Evolutionary conservation across 2,113 vertebrate species (phyloP), one percentile per base, ranked within the genome.

Genomic region (Callospermophilus lateralis): DNA sequence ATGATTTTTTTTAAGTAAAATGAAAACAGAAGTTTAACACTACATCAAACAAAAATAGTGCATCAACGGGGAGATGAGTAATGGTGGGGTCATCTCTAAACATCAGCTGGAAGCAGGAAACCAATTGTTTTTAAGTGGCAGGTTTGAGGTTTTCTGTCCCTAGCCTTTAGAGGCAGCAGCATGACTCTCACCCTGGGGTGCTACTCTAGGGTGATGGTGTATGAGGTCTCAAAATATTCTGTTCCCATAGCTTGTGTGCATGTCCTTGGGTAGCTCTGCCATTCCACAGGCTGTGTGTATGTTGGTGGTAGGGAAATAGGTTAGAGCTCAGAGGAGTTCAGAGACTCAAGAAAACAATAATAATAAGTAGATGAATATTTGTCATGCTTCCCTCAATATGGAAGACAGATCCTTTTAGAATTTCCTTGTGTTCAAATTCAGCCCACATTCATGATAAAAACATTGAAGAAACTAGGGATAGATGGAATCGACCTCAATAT

Each of bases 1-100:
- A 42, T 58, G 34, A 63, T 67, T 74, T 95, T 95, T 84, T 94
- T 53, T 22, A 70, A 32, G 10, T 53, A 67, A 95, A 92, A 84
- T 61, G 16, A 34, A 92, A 61, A 87, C 42, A 79, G 42, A 55
- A 53, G 17, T 93, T 95, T 89, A 94, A 89, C 87, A 34, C 19
- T 78, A 93, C 80, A 84, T 63, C n/a, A 80, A 84, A 67, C 20
- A 20, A 67, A 92, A 94, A 39, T 65, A 78, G n/a, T 73, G 5
- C 2, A 79, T 19, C n/a, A 74, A 42, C 42, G 84, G 28, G 37
- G 55, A 67, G 80, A 30, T 72, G 37, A 84, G 28, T 24, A 84
- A 76, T 22, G 5, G 22, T 65, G 8, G 8, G 34, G 4, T 17
- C 45, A 63, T 78, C 17, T 24, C 13, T 72, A 91, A 90, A 78